Conservation (phyloP, 92 coral and sea anemone genomes). For the Heliopora coerulea region DNA sequence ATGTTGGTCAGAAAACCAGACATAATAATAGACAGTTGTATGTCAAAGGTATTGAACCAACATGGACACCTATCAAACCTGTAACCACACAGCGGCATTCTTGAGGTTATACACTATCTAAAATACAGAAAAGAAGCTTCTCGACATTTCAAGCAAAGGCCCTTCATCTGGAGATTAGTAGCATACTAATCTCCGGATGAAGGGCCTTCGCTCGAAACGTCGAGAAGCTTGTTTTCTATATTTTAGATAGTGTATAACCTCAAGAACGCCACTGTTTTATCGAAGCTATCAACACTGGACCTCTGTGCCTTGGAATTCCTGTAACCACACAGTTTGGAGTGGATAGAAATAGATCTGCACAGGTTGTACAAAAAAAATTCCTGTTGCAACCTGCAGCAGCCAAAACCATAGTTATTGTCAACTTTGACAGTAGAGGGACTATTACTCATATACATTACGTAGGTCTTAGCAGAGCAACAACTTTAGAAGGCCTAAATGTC, state of each 20-base stretch:
- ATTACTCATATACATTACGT: constrained; percentile 54
- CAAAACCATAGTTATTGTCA: constrained; percentile 39
- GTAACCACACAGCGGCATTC: too few relatives aligned
- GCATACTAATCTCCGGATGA: too few relatives aligned
- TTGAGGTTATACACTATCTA: too few relatives aligned
- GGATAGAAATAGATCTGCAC: constrained; percentile 31
- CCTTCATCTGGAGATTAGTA: too few relatives aligned
- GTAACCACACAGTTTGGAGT: constrained; percentile 34
- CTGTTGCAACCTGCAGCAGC: constrained; percentile 49
- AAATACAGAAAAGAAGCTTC: too few relatives aligned
- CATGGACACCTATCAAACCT: constrained; percentile 53
- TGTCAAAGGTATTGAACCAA: constrained; percentile 18
- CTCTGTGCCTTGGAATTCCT: too few relatives aligned
- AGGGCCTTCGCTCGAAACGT: too few relatives aligned
- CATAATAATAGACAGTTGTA: constrained; percentile 38
- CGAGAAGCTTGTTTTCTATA: too few relatives aligned
- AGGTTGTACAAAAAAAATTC: constrained; percentile 46
- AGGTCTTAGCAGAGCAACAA: constrained; percentile 34
- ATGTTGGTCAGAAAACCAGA: constrained; percentile 39
- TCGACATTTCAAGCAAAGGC: too few relatives aligned
- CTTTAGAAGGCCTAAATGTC: constrained; percentile 38
- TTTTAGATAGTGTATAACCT: too few relatives aligned
- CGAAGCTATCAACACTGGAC: too few relatives aligned
- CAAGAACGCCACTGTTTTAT: too few relatives aligned
- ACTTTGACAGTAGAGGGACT: constrained; percentile 17